Evolutionary conservation across 2,113 vertebrate species (phyloP).

Genomic region (Nothobranchius kuhntae): DNA sequence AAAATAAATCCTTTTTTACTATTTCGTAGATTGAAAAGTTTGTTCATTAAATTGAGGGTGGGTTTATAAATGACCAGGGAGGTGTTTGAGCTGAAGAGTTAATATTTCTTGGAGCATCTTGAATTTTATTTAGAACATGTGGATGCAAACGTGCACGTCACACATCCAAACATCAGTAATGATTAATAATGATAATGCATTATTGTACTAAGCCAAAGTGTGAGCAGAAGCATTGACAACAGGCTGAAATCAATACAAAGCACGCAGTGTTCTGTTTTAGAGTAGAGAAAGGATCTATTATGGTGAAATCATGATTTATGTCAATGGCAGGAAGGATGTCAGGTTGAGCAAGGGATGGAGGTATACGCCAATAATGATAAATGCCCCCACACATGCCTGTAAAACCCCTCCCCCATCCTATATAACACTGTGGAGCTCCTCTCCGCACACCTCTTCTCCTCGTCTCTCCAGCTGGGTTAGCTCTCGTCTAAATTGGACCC

Average conservation of each 20-base stretch:
- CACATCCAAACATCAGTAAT: slow-evolving; percentile 89
- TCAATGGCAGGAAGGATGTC: slow-evolving; percentile 85
- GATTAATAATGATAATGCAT: slow-evolving; percentile 91
- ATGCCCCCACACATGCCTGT: slow-evolving; percentile 68
- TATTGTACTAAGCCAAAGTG: slow-evolving; percentile 61
- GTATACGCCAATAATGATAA: slow-evolving; percentile 95
- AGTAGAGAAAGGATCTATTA: slow-evolving; percentile 92
- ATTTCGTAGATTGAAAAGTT: too few relatives aligned
- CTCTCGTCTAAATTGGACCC: not conserved
- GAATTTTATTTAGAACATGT: slow-evolving; percentile 75
- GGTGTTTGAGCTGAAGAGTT: not conserved
- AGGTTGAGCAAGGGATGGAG: slow-evolving; percentile 84
- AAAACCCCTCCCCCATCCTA: slow-evolving; percentile 32
- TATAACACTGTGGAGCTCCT: slow-evolving; percentile 31
- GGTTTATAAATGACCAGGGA: not conserved
- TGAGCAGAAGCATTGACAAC: slow-evolving; percentile 34
- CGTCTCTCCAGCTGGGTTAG: not conserved
- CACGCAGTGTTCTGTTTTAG: slow-evolving; percentile 88
- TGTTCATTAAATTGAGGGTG: not conserved
- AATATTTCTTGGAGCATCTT: slow-evolving; percentile 65
- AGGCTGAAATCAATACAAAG: slow-evolving; percentile 85
- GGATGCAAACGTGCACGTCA: slow-evolving; percentile 83
- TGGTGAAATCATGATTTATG: slow-evolving; percentile 98
- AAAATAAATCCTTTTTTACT: too few relatives aligned
- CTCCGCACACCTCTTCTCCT: not conserved